phyloP scores from a whole-genome alignment of 2,797 vertebrate genomes.

The Acipenser transmontanus region DNA sequence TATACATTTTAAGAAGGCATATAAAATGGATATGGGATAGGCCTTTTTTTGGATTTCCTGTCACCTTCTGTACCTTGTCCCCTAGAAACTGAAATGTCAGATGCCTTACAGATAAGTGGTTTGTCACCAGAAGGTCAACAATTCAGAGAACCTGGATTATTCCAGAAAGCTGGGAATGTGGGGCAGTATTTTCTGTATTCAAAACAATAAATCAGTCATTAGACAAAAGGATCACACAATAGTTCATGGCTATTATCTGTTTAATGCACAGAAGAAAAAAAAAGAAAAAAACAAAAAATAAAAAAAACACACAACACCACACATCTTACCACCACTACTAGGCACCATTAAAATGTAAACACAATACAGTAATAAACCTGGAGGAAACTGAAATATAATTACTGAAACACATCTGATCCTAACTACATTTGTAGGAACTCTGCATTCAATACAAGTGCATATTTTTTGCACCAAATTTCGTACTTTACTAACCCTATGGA shows the following conservation, averaged over 20 bases:
- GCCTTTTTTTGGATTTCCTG: constrained; percentile 26
- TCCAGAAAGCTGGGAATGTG: background rate
- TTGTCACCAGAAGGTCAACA: no score
- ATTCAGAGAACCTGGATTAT: no score
- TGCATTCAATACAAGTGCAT: constrained; percentile 4
- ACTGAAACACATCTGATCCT: constrained; percentile 45
- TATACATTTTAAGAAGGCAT: constrained; percentile 16
- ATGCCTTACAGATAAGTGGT: no score
- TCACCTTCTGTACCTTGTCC: no score
- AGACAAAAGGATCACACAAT: constrained; percentile 54
- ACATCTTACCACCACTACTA: constrained; percentile 70
- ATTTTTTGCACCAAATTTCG: constrained; percentile 23
- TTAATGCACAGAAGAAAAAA: constrained; percentile 74
- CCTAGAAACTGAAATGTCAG: no score
- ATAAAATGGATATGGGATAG: background rate
- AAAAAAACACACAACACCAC: no score
- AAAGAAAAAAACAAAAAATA: constrained; percentile 33
- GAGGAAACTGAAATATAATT: constrained; percentile 49
- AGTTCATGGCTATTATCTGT: constrained; percentile 64
- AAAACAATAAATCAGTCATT: constrained; percentile 43
- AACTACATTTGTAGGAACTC: constrained; percentile 46
- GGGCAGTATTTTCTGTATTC: constrained; percentile 51
- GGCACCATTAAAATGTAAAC: constrained; percentile 84
- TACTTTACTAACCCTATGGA: constrained; percentile 19
- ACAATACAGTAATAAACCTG: constrained; percentile 86